phyloP scores from a whole-genome alignment of 2,888 invertebrate species.

The Axea sp. region DNA sequence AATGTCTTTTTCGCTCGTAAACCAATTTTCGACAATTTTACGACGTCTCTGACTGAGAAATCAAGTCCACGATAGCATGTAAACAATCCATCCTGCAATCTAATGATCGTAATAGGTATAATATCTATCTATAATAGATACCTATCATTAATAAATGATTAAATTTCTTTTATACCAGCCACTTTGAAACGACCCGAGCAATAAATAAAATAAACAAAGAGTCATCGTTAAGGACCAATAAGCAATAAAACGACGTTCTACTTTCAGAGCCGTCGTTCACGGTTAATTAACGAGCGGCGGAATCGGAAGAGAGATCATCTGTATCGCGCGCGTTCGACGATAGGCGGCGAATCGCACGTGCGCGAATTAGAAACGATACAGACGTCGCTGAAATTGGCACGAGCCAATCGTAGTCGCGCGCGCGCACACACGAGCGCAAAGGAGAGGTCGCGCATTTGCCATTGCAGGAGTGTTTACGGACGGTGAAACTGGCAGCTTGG shows the following conservation, averaged over 20 bases:
- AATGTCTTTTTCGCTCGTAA: too few species aligned
- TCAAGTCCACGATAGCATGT: too few species aligned
- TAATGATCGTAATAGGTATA: too few species aligned
- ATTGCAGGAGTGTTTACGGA: constrained; percentile 34
- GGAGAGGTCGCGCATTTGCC: constrained; percentile 30
- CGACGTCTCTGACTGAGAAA: too few species aligned
- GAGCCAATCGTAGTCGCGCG: constrained; percentile 48
- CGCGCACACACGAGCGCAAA: constrained; percentile 10
- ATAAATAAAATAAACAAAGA: not conserved
- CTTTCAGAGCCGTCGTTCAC: constrained; percentile 23
- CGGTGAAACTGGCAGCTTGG: constrained; percentile 44
- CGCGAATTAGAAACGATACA: constrained; percentile 46
- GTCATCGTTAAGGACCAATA: constrained; percentile 11
- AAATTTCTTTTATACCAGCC: too few species aligned
- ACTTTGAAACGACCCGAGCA: too few species aligned
- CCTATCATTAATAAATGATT: too few species aligned
- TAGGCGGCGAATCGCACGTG: constrained; percentile 20
- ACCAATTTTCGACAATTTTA: too few species aligned
- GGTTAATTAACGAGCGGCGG: constrained; percentile 45
- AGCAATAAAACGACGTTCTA: constrained; percentile 24
- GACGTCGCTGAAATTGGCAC: constrained; percentile 44
- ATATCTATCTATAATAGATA: too few species aligned
- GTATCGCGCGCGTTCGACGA: constrained; percentile 13
- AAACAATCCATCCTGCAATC: too few species aligned
- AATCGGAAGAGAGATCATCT: constrained; percentile 47